phyloP scores from a whole-genome alignment of 2,888 invertebrate species.

The Yponomeuta malinellus region DNA sequence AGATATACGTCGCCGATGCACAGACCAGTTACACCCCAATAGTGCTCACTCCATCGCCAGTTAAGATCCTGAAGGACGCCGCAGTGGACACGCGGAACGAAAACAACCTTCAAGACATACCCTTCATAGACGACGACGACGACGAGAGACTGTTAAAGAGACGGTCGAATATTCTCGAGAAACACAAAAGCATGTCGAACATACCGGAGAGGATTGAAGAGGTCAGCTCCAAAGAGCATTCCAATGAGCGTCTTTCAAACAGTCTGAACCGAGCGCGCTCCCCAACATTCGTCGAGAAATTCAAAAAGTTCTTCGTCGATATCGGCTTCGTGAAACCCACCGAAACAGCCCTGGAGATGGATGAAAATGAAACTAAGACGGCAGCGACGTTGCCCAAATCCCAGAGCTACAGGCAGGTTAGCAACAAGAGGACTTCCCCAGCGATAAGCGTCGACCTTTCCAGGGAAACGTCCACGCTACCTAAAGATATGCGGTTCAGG shows the following conservation, averaged over 20 bases:
- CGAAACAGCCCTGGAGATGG: conserved; percentile 29
- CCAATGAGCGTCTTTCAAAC: conserved; percentile 50
- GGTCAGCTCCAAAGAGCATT: conserved; percentile 45
- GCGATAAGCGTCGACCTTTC: conserved; percentile 35
- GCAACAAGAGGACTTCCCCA: conserved; percentile 26
- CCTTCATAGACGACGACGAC: conserved; percentile 65
- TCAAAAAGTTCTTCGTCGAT: conserved; percentile 64
- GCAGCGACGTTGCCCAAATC: conserved; percentile 56
- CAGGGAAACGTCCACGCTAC: conserved; percentile 57
- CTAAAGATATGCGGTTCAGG: conserved; percentile 67
- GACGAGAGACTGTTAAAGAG: conserved; percentile 40
- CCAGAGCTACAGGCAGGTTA: conserved; percentile 47
- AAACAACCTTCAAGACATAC: conserved; percentile 66
- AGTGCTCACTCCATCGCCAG: conserved; percentile 23
- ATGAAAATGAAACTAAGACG: conserved; percentile 24
- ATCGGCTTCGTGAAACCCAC: conserved; percentile 58
- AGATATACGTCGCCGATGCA: conserved; percentile 51
- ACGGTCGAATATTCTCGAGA: conserved; percentile 47
- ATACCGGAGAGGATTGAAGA: conserved; percentile 63
- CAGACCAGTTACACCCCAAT: conserved; percentile 28
- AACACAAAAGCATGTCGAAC: conserved; percentile 65
- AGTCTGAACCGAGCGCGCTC: conserved; percentile 63
- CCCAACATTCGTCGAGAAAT: conserved; percentile 66
- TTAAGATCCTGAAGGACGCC: conserved; percentile 57
- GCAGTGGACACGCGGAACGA: conserved; percentile 66